A percentile compares a stretch with the other conserved stretches of the same genome.
Evolutionary conservation across 2,797 vertebrate genomes (phyloP).

Genomic region (Alcedo atthis): DNA sequence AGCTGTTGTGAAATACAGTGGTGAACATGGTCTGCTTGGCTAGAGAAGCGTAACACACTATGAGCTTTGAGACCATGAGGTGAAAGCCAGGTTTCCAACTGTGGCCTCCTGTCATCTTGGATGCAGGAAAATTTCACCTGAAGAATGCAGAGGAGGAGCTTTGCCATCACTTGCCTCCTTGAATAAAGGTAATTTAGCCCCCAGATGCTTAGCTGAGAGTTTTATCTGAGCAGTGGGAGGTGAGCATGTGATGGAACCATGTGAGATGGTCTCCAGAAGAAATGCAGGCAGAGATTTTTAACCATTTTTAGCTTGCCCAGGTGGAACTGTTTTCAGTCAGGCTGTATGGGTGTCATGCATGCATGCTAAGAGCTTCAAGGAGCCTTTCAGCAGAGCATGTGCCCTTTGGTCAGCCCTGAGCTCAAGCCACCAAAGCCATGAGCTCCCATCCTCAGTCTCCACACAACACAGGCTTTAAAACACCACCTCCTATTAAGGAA

Average conservation of each 20-base stretch:
- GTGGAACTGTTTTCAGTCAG: not conserved
- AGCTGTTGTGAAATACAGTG: constrained; percentile 12
- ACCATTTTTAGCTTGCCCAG: not conserved
- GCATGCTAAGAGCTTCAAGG: not conserved
- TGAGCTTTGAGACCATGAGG: not conserved
- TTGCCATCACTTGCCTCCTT: not conserved
- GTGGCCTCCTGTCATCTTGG: not conserved
- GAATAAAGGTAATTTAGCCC: not conserved
- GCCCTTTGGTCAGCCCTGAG: not conserved
- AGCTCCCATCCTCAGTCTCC: not conserved
- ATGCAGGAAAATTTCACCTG: not conserved
- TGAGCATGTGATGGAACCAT: accelerated
- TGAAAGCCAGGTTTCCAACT: not conserved
- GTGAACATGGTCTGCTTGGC: constrained; percentile 4
- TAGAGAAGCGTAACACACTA: accelerated
- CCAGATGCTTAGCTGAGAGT: accelerated
- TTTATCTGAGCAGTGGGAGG: not conserved
- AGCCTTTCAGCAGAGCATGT: not conserved
- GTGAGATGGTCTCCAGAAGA: not conserved
- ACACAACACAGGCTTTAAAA: not conserved
- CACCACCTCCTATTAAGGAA: not conserved
- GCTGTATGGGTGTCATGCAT: not conserved
- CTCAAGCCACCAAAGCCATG: accelerated
- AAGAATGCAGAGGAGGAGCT: not conserved
- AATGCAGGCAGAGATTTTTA: not conserved